Conservation (phyloP, 2,797 vertebrate genomes). For the Epinephelus malabaricus region DNA sequence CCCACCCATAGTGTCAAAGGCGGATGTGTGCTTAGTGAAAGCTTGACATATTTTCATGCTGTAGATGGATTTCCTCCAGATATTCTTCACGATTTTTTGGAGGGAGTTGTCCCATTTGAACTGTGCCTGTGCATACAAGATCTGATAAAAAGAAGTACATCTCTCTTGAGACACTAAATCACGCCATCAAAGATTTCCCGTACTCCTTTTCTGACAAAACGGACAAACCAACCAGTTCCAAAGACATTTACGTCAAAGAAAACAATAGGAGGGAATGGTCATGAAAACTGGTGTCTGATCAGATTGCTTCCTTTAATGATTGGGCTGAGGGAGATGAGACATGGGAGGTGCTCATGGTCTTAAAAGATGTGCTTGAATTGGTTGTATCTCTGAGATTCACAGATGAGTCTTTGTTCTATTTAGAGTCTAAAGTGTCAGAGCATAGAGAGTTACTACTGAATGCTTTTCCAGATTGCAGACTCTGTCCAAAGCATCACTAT, state of each 20-base stretch:
- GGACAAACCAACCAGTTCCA: background rate
- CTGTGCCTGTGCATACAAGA: background rate
- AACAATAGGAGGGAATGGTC: slow-evolving; percentile 14
- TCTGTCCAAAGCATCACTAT: slow-evolving; percentile 16
- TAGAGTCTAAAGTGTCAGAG: background rate
- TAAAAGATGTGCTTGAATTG: slow-evolving; percentile 7
- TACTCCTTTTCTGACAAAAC: slow-evolving; percentile 10
- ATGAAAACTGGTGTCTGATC: slow-evolving; percentile 20
- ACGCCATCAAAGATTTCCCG: background rate
- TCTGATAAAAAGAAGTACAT: slow-evolving; percentile 1
- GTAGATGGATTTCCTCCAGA: slow-evolving; percentile 5
- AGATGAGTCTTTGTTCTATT: background rate
- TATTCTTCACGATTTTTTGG: slow-evolving; percentile 8
- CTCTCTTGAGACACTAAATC: slow-evolving; percentile 3
- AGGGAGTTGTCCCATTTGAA: slow-evolving; percentile 11
- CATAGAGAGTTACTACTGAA: background rate
- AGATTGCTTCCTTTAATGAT: slow-evolving; percentile 13
- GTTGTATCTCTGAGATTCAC: background rate
- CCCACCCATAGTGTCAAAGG: too few species aligned
- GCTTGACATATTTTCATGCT: slow-evolving; percentile 3
- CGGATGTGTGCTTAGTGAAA: background rate
- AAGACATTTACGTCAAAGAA: background rate
- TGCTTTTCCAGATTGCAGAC: background rate
- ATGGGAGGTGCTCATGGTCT: slow-evolving; percentile 2
- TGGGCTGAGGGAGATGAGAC: background rate